Conservation (phyloP, 2,113 vertebrate genomes). For the Lepus timidus region DNA sequence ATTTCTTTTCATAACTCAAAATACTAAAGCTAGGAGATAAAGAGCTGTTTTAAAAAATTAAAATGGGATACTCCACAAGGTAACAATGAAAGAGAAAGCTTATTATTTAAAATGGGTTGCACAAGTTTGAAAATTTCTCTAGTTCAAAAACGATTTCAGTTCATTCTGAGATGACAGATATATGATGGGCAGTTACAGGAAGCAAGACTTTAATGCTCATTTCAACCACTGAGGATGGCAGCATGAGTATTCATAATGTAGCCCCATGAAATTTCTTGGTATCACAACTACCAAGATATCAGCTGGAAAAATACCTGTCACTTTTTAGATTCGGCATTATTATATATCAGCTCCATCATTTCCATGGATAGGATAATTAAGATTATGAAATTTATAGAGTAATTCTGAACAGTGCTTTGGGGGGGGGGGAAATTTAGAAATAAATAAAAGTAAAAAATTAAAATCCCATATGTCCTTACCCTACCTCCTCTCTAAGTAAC, state of each 20-base stretch:
- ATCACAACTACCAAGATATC: neutral
- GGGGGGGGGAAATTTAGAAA: neutral
- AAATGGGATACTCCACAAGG: constrained; percentile 6
- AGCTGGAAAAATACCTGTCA: neutral
- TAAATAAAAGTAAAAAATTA: constrained; percentile 16
- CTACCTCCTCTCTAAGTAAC: neutral
- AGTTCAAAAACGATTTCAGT: neutral
- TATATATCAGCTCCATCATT: neutral
- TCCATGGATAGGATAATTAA: neutral
- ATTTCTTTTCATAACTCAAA: neutral
- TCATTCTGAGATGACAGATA: neutral
- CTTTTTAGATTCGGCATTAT: constrained; percentile 15
- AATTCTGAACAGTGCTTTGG: constrained; percentile 28
- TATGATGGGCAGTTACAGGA: neutral
- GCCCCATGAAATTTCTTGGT: neutral
- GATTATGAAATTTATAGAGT: constrained; percentile 3
- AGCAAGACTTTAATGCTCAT: neutral
- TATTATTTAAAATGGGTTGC: neutral
- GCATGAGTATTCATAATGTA: accelerated
- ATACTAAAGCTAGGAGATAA: neutral
- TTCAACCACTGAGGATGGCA: neutral
- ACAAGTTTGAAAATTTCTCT: constrained; percentile 5
- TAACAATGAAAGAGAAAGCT: constrained; percentile 28
- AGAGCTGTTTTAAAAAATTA: constrained; percentile 43
- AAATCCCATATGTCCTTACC: constrained; percentile 6